phyloP scores from a whole-genome alignment of 2,888 invertebrate genomes.

The Merodon equestris region DNA sequence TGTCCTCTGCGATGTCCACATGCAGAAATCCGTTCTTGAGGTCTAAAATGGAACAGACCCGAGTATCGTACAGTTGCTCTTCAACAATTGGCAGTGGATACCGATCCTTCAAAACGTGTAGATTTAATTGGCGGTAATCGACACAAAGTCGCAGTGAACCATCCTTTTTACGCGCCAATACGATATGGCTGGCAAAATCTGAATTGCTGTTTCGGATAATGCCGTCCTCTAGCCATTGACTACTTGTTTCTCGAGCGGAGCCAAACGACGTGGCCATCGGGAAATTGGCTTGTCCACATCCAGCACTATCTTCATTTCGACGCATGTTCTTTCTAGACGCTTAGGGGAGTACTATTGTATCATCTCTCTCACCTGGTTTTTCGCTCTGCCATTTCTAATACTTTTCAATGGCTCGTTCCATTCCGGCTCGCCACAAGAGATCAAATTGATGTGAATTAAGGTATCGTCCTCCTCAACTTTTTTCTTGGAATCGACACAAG shows the following conservation, averaged over 20 bases:
- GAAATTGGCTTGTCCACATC: constrained; percentile 31
- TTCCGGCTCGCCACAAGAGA: constrained; percentile 14
- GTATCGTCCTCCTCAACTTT: constrained; percentile 5
- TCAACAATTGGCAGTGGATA: constrained; percentile 45
- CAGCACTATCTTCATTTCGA: constrained; percentile 17
- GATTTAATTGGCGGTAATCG: constrained; percentile 65
- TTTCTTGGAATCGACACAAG: constrained; percentile 15
- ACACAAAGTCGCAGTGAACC: constrained; percentile 8
- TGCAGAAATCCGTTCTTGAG: constrained; percentile 39
- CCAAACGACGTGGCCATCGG: constrained; percentile 22
- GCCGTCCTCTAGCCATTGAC: constrained; percentile 25
- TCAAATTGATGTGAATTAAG: constrained; percentile 19
- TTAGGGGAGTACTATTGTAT: constrained; percentile 72
- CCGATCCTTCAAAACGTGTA: constrained; percentile 14
- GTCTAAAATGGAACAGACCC: constrained; percentile 70
- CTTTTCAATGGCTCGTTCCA: constrained; percentile 13
- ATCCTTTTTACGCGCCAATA: constrained; percentile 10
- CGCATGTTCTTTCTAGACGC: constrained; percentile 17
- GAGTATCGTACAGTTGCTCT: constrained; percentile 69
- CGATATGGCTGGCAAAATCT: constrained; percentile 19
- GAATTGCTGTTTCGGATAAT: constrained; percentile 10
- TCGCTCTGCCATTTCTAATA: constrained; percentile 12
- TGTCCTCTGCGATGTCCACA: constrained; percentile 27
- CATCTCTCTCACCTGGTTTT: constrained; percentile 9
- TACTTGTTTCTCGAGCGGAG: constrained; percentile 35